phyloP scores from a whole-genome alignment of 1,140 invertebrate species.

The Zophobas morio region DNA sequence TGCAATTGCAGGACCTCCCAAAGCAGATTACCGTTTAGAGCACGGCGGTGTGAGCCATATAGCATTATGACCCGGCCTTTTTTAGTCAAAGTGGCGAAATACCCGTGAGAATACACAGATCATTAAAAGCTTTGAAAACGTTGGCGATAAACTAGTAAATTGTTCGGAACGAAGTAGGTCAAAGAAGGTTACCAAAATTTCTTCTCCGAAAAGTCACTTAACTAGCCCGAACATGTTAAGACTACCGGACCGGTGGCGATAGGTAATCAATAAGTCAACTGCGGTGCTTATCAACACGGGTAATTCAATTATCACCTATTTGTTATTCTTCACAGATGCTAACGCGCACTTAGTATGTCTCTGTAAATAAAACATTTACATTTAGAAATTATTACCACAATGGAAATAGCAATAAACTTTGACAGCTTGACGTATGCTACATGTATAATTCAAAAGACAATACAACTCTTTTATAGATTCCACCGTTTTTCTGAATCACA shows the following conservation, averaged over 20 bases:
- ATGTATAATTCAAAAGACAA: constrained; percentile 40
- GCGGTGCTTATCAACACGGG: constrained; percentile 38
- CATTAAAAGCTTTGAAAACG: background rate
- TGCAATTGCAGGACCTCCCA: too few relatives aligned
- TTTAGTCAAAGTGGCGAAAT: background rate
- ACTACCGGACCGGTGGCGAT: constrained; percentile 33
- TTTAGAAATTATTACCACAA: constrained; percentile 45
- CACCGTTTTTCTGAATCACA: constrained; percentile 34
- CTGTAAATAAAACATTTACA: constrained; percentile 42
- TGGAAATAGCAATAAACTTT: constrained; percentile 42
- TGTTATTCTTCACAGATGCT: constrained; percentile 41
- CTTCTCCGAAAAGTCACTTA: constrained; percentile 23
- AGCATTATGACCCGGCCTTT: background rate
- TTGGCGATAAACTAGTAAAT: background rate
- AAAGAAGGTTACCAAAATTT: constrained; percentile 7
- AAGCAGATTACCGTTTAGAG: too few relatives aligned
- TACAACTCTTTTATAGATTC: constrained; percentile 39
- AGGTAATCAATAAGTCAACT: constrained; percentile 48
- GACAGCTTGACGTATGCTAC: constrained; percentile 39
- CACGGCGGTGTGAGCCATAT: too few relatives aligned
- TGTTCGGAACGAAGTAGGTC: constrained; percentile 26
- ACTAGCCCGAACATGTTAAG: constrained; percentile 21
- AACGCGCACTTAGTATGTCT: constrained; percentile 41
- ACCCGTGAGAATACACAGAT: background rate
- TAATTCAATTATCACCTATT: constrained; percentile 46